Conservation (phyloP, 2,888 invertebrate genomes). For the Leptinotarsa haldemani region DNA sequence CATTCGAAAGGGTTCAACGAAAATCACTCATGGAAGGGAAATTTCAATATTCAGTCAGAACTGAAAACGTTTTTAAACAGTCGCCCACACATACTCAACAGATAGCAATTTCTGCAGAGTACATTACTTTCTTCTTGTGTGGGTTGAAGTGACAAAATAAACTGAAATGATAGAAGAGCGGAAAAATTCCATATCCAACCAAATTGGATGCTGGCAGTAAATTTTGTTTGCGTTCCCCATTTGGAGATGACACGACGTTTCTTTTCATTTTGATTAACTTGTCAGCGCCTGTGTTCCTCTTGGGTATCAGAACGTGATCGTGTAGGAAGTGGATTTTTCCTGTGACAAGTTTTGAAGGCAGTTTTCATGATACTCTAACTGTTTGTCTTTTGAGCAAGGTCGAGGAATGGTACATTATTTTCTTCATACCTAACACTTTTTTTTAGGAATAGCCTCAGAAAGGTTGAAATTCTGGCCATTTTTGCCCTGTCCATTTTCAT, state of each 20-base stretch:
- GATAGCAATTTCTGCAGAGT: not conserved
- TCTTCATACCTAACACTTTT: too few species aligned
- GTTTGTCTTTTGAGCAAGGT: too few species aligned
- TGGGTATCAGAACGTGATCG: constrained; percentile 4
- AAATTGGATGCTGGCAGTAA: constrained; percentile 22
- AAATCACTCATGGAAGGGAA: not conserved
- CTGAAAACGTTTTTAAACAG: not conserved
- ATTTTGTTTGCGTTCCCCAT: constrained; percentile 17
- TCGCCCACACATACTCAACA: constrained; percentile 4
- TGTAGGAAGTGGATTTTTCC: not conserved
- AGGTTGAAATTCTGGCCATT: too few species aligned
- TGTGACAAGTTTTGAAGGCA: not conserved
- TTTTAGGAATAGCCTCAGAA: too few species aligned
- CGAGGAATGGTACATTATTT: too few species aligned
- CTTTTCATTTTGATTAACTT: constrained; percentile 14
- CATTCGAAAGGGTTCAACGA: not conserved
- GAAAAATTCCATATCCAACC: constrained; percentile 13
- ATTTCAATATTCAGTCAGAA: not conserved
- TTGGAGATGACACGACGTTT: constrained; percentile 12
- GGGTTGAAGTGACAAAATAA: constrained; percentile 21
- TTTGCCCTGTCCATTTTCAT: too few species aligned
- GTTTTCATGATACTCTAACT: not conserved
- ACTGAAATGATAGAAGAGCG: constrained; percentile 17
- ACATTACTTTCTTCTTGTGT: constrained; percentile 15
- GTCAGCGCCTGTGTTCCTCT: constrained; percentile 3